A percentile compares a stretch with the other conserved stretches of the same genome.
phyloP scores from a whole-genome alignment of 2,888 invertebrate species.

The Eupithecia vulgata region DNA sequence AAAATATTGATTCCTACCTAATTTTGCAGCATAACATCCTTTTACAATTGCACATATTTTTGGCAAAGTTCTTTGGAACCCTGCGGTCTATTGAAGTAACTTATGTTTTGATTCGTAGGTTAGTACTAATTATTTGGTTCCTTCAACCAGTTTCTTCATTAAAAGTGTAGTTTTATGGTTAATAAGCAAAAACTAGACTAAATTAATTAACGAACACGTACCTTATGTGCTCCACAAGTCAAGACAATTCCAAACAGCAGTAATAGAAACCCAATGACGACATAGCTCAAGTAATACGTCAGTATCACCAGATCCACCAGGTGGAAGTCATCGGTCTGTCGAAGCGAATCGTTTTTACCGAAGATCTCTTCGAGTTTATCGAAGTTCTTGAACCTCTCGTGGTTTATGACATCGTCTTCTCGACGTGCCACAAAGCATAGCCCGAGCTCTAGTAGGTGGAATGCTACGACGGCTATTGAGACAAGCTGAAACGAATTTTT shows the following conservation, averaged over 20 bases:
- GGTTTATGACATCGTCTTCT: slow-evolving; percentile 55
- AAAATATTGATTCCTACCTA: too few relatives aligned
- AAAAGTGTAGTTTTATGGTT: too few relatives aligned
- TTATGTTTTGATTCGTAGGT: too few relatives aligned
- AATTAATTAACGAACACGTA: slow-evolving; percentile 41
- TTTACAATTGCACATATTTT: neutral
- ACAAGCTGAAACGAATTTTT: slow-evolving; percentile 62
- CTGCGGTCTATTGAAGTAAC: too few relatives aligned
- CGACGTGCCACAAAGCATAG: slow-evolving; percentile 61
- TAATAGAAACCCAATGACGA: slow-evolving; percentile 63
- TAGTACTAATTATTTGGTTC: too few relatives aligned
- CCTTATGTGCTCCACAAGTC: slow-evolving; percentile 74
- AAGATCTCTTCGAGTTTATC: slow-evolving; percentile 72
- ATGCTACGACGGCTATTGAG: slow-evolving; percentile 69
- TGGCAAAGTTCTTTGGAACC: too few relatives aligned
- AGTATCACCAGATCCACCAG: slow-evolving; percentile 63
- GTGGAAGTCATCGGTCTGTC: neutral
- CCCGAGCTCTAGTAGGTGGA: slow-evolving; percentile 68
- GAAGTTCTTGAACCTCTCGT: slow-evolving; percentile 68
- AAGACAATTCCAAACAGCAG: slow-evolving; percentile 67
- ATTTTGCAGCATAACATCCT: neutral
- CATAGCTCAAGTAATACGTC: slow-evolving; percentile 69
- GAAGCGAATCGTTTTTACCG: slow-evolving; percentile 45
- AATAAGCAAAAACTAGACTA: too few relatives aligned
- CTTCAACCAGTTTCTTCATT: too few relatives aligned